Percentiles rank a stretch among this genome's conserved stretches.
Evolutionary conservation across 2,888 invertebrate genomes (phyloP).

Genomic region (Buathra laborator): DNA sequence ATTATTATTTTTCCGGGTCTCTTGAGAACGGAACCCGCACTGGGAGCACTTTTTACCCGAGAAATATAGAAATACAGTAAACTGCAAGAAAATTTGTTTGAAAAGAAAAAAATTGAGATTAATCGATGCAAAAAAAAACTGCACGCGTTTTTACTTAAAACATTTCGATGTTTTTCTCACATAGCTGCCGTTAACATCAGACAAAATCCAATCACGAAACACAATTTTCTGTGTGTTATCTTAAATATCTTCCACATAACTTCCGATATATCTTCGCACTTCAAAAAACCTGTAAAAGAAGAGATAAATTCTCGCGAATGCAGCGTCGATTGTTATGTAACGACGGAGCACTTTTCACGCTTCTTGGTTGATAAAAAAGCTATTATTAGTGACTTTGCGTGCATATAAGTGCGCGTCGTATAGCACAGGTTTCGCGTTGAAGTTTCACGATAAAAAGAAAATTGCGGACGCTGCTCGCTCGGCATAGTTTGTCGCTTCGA

Average conservation of each 20-base stretch:
- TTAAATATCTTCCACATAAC: background rate
- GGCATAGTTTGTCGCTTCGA: background rate
- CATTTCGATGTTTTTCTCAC: conserved; percentile 30
- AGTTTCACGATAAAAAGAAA: background rate
- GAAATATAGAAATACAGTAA: conserved; percentile 47
- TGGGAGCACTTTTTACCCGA: conserved; percentile 14
- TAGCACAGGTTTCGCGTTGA: background rate
- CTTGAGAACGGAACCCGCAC: conserved; percentile 23
- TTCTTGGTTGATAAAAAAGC: background rate
- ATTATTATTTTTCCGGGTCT: conserved; percentile 81
- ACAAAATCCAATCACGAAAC: conserved; percentile 17
- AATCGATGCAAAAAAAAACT: background rate
- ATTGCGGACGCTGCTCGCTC: background rate
- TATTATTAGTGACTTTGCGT: background rate
- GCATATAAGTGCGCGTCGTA: background rate
- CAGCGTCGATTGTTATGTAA: background rate
- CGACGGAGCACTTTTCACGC: background rate
- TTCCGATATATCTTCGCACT: background rate
- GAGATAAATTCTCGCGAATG: background rate
- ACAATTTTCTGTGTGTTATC: conserved; percentile 8
- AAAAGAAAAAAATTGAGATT: background rate
- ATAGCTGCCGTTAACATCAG: conserved; percentile 4
- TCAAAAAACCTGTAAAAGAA: background rate
- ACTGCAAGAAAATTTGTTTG: conserved; percentile 32
- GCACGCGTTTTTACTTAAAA: background rate